phyloP scores from a whole-genome alignment of 2,797 vertebrate species.

The Tenualosa ilisha region DNA sequence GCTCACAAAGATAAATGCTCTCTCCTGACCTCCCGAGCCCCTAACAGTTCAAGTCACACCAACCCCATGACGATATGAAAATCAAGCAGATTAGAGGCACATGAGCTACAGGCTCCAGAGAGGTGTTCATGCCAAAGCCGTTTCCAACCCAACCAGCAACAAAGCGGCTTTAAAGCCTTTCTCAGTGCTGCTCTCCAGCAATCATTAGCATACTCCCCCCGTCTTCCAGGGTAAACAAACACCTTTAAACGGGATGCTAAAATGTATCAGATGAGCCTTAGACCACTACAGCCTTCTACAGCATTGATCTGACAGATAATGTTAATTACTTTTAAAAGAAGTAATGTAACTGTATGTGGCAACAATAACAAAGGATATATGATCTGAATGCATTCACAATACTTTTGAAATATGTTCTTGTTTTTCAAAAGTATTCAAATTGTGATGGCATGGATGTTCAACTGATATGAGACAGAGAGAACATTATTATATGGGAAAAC shows the following conservation, averaged over 20 bases:
- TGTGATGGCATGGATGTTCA: neutral
- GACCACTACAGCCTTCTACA: neutral
- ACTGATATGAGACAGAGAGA: neutral
- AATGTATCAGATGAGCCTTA: neutral
- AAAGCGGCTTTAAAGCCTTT: neutral
- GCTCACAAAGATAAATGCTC: neutral
- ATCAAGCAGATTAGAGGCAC: conserved; percentile 17
- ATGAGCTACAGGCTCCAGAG: neutral
- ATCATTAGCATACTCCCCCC: neutral
- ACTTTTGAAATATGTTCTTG: neutral
- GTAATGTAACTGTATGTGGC: neutral
- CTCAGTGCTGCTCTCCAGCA: neutral
- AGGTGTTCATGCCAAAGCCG: neutral
- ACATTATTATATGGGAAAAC: neutral
- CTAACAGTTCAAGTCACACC: neutral
- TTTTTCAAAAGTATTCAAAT: conserved; percentile 15
- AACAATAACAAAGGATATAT: neutral
- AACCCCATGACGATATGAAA: neutral
- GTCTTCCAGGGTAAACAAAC: neutral
- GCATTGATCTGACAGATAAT: neutral
- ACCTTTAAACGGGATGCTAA: neutral
- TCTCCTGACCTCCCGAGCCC: neutral
- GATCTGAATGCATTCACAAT: neutral
- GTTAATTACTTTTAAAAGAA: neutral
- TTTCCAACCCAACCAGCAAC: neutral